These are phyloP conservation scores for Zenarchopterus dispar DNA, from an alignment of 2,797 vertebrate species.

Conservation along the genomic window DNA sequence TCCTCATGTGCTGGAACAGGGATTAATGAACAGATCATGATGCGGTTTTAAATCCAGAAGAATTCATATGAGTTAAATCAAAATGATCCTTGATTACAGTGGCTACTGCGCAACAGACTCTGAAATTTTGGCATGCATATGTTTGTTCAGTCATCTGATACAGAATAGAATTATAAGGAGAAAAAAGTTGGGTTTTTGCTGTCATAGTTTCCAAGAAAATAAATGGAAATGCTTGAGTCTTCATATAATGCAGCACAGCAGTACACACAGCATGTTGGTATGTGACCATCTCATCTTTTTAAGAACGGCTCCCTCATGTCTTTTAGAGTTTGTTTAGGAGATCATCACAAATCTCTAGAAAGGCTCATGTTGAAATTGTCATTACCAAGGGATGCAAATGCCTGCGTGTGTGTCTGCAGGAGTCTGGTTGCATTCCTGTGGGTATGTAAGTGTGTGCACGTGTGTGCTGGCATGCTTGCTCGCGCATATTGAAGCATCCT, in stretches of 20 bases:
- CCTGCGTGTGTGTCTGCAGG: constrained; percentile 31
- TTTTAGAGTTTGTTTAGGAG: constrained; percentile 22
- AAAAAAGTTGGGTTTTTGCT: constrained; percentile 6
- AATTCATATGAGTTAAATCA: constrained; percentile 28
- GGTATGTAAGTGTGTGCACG: constrained; percentile 72
- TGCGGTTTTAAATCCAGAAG: constrained; percentile 36
- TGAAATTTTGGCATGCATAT: too few relatives aligned
- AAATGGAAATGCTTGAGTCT: constrained; percentile 24
- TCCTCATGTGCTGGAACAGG: constrained; percentile 31
- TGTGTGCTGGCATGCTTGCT: constrained; percentile 62
- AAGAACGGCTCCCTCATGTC: constrained; percentile 1
- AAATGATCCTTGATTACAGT: constrained; percentile 41
- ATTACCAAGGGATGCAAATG: constrained; percentile 35
- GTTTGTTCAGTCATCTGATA: too few relatives aligned
- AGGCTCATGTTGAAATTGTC: constrained; percentile 45
- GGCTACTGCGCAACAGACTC: constrained; percentile 8
- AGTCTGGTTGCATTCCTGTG: constrained; percentile 67
- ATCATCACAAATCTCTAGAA: constrained; percentile 23
- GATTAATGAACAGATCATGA: constrained; percentile 42
- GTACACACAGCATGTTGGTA: background rate
- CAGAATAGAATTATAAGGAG: too few relatives aligned
- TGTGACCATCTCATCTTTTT: background rate
- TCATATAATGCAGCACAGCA: background rate
- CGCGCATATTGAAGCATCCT: constrained; percentile 62
- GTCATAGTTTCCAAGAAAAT: constrained; percentile 36